These are phyloP conservation scores for Diadegma fenestrale DNA, from an alignment of 2,888 invertebrate genomes.

Conservation along the genomic window DNA sequence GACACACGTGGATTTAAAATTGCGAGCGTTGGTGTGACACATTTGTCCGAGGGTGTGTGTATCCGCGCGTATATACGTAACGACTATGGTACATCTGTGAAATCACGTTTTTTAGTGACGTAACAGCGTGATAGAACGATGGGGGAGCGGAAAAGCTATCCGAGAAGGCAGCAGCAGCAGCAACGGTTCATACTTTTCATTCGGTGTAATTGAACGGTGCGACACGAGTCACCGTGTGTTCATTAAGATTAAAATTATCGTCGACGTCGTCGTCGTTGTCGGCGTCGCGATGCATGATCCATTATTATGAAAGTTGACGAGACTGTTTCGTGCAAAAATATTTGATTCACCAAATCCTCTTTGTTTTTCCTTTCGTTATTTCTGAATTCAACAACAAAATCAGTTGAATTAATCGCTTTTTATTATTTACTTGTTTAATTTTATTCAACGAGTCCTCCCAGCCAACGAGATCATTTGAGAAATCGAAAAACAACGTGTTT, in stretches of 20 bases:
- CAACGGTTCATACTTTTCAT: conserved; percentile 67
- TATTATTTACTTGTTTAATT: background rate
- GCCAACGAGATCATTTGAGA: background rate
- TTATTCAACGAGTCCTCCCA: background rate
- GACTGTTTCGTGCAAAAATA: conserved; percentile 14
- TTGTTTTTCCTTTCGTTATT: background rate
- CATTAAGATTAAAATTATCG: conserved; percentile 53
- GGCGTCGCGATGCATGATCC: conserved; percentile 4
- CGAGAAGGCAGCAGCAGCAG: conserved; percentile 12
- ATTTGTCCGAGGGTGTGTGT: conserved; percentile 5
- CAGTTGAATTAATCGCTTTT: background rate
- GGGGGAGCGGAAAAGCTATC: conserved; percentile 36
- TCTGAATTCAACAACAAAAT: background rate
- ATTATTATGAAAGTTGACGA: conserved; percentile 9
- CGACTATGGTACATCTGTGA: conserved; percentile 26
- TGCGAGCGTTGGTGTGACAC: conserved; percentile 1
- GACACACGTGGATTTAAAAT: conserved; percentile 37
- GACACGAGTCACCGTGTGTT: conserved; percentile 62
- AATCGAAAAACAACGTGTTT: conserved; percentile 6
- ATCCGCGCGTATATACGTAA: background rate
- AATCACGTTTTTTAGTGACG: conserved; percentile 73
- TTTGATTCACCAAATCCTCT: conserved; percentile 13
- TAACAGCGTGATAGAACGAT: conserved; percentile 73
- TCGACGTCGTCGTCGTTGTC: conserved; percentile 11
- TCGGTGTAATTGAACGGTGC: conserved; percentile 71